Conservation (phyloP, 1,140 invertebrate species). For the Drosophila rhopaloa region DNA sequence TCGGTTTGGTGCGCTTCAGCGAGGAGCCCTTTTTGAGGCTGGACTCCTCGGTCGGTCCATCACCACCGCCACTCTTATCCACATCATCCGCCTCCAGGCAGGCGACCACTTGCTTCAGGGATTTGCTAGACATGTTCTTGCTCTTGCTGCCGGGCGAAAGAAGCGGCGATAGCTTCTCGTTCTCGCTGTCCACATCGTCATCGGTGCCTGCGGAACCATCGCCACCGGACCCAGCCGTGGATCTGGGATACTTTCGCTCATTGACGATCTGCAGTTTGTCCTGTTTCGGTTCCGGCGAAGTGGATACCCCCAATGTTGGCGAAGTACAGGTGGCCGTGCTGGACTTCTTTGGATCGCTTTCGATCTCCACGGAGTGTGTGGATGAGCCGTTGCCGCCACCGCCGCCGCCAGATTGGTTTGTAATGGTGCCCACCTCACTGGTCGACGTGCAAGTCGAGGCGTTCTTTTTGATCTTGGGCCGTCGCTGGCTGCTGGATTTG, state of each 20-base stretch:
- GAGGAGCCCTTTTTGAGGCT: conserved; percentile 37
- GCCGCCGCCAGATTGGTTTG: conserved; percentile 24
- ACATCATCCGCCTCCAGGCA: conserved; percentile 34
- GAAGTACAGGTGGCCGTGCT: conserved; percentile 33
- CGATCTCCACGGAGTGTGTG: conserved; percentile 54
- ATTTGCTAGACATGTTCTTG: conserved; percentile 58
- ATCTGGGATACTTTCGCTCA: conserved; percentile 62
- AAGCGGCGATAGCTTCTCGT: conserved; percentile 91
- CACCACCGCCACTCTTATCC: conserved; percentile 21
- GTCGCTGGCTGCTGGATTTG: conserved; percentile 70
- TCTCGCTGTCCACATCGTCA: conserved; percentile 91
- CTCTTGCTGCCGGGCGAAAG: conserved; percentile 86
- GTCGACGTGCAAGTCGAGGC: conserved; percentile 74
- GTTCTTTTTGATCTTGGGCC: conserved; percentile 76
- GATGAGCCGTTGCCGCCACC: conserved; percentile 19
- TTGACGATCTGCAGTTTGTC: conserved; percentile 79
- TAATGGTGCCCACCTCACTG: conserved; percentile 71
- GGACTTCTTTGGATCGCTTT: conserved; percentile 59
- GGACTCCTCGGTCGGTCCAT: conserved; percentile 23
- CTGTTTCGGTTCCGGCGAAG: conserved; percentile 47
- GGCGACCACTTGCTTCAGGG: conserved; percentile 63
- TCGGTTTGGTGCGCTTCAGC: conserved; percentile 39
- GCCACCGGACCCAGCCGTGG: conserved; percentile 20
- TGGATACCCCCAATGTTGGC: conserved; percentile 23
- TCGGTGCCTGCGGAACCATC: conserved; percentile 63